These are phyloP conservation scores for Meteorus sp. DNA, from an alignment of 1,140 invertebrate genomes.

Conservation along the genomic window DNA sequence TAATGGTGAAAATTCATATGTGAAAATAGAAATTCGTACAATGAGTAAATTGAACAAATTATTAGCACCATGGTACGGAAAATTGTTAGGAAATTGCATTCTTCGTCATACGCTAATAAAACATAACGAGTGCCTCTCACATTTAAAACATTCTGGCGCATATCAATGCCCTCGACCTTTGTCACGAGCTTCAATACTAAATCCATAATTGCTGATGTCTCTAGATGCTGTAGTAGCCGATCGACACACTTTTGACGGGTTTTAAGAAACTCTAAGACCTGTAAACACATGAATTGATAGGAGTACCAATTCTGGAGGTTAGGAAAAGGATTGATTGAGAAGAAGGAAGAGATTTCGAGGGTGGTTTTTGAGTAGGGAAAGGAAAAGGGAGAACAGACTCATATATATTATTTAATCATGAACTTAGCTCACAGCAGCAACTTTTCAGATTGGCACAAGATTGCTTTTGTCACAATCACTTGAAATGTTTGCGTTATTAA, in stretches of 20 bases:
- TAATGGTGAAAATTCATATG: too few relatives aligned
- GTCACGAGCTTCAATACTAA: conserved; percentile 86
- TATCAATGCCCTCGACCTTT: conserved; percentile 77
- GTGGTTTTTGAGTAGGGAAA: conserved; percentile 14
- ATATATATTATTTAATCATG: conserved; percentile 22
- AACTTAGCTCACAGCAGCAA: conserved; percentile 4
- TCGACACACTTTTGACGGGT: conserved; percentile 82
- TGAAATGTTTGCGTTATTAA: conserved; percentile 2
- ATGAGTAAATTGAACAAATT: too few relatives aligned
- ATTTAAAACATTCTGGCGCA: conserved; percentile 79
- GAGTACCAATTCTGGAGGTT: conserved; percentile 82
- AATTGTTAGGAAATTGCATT: too few relatives aligned
- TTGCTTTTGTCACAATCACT: background rate
- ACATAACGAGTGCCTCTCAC: conserved; percentile 60
- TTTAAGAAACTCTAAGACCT: conserved; percentile 91
- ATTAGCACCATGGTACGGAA: too few relatives aligned
- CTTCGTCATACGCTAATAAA: background rate
- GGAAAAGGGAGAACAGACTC: conserved; percentile 19
- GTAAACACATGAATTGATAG: conserved; percentile 85
- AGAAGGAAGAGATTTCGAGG: conserved; percentile 19
- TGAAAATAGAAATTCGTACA: too few relatives aligned
- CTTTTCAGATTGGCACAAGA: background rate
- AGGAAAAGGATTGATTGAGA: conserved; percentile 35
- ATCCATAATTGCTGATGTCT: conserved; percentile 95
- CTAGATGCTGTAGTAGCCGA: conserved; percentile 83